These are phyloP conservation scores for Halotydeus destructor DNA, from an alignment of 1,140 invertebrate genomes.

Conservation along the genomic window DNA sequence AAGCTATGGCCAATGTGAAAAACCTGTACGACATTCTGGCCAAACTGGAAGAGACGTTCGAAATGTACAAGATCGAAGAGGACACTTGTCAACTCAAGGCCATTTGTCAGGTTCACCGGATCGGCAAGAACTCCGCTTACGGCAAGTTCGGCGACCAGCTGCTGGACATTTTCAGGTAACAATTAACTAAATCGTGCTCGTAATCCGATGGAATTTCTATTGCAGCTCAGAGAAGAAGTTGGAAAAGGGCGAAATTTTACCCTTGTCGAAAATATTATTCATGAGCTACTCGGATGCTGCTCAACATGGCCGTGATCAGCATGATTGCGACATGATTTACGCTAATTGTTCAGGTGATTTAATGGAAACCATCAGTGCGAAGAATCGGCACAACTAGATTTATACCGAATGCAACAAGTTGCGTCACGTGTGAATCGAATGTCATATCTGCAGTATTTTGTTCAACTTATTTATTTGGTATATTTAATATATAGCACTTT, in stretches of 20 bases:
- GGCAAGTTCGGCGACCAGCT: constrained; percentile 9
- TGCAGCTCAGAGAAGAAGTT: too few species aligned
- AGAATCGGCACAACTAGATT: too few species aligned
- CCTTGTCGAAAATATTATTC: constrained; percentile 11
- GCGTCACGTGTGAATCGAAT: too few species aligned
- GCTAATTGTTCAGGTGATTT: background rate
- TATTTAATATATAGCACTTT: too few species aligned
- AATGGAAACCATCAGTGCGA: too few species aligned
- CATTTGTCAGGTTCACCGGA: constrained; percentile 10
- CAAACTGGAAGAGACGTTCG: constrained; percentile 11
- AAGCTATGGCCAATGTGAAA: constrained; percentile 12
- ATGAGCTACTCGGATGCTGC: constrained; percentile 12
- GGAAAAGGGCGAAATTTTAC: constrained; percentile 11
- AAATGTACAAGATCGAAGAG: constrained; percentile 12
- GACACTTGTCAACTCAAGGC: constrained; percentile 10
- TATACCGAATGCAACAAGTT: too few species aligned
- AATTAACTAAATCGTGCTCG: constrained; percentile 13
- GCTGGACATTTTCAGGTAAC: constrained; percentile 12
- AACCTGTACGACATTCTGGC: constrained; percentile 13
- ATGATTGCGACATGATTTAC: constrained; percentile 4
- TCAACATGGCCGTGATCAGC: background rate
- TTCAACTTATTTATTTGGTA: too few species aligned
- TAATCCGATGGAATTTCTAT: background rate
- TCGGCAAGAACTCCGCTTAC: constrained; percentile 3
- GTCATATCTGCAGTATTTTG: too few species aligned